Evolutionary conservation across 2,113 vertebrate species (phyloP).

Genomic region (Gobius niger): DNA sequence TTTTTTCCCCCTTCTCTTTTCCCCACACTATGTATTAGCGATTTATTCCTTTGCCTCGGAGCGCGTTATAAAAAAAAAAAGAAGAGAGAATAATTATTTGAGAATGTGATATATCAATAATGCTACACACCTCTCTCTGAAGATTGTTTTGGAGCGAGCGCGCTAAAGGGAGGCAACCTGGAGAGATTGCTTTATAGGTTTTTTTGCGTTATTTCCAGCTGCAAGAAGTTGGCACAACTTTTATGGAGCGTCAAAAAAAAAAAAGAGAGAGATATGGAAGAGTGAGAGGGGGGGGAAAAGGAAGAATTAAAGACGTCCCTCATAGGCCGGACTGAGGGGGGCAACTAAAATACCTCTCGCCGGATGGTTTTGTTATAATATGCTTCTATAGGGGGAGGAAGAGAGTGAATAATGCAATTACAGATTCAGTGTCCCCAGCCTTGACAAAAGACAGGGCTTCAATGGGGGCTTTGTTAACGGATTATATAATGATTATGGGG

Average conservation of each 20-base stretch:
- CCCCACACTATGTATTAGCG: slow-evolving; percentile 81
- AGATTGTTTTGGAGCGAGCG: slow-evolving; percentile 62
- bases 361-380: slow-evolving; percentile 80
- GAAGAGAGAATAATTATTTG: slow-evolving; percentile 85
- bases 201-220: slow-evolving; percentile 70
- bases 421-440: slow-evolving; percentile 92
- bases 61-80: slow-evolving; percentile 76
- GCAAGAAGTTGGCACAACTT: slow-evolving; percentile 86
- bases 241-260: slow-evolving; percentile 65
- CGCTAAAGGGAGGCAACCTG: slow-evolving; percentile 73
- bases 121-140: slow-evolving; percentile 77
- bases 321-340: slow-evolving; percentile 72
- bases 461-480: slow-evolving; percentile 98
- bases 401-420: slow-evolving; percentile 94
- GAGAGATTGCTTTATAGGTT: slow-evolving; percentile 58
- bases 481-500: slow-evolving; percentile 99
- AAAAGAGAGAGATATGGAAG: not conserved
- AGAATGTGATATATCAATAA: slow-evolving; percentile 93
- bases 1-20: slow-evolving; percentile 62
- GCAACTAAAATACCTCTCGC: slow-evolving; percentile 68
- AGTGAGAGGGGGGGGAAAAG: too few relatives aligned
- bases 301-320: slow-evolving; percentile 39
- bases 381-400: slow-evolving; percentile 79
- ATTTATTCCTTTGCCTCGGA: slow-evolving; percentile 89
- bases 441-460: slow-evolving; percentile 96